Conservation (phyloP, 2,113 vertebrate genomes). For the Xenopus borealis region DNA sequence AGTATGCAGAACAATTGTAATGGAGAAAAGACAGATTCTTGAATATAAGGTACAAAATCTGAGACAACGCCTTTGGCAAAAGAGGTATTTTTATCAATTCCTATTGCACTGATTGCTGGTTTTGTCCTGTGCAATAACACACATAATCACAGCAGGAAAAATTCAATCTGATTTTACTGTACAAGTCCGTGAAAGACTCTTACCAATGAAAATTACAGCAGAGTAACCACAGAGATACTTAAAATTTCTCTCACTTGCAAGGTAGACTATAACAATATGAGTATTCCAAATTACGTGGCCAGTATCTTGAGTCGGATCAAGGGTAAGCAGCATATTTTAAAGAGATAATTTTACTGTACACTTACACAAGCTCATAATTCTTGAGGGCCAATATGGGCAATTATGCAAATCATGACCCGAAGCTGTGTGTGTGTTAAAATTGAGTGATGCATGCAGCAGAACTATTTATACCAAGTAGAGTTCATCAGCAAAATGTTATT, state of each 20-base stretch:
- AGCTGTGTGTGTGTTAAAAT: slow-evolving; percentile 15
- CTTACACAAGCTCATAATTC: slow-evolving; percentile 38
- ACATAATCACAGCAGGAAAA: slow-evolving; percentile 43
- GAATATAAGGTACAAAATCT: slow-evolving; percentile 11
- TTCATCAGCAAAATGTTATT: slow-evolving; percentile 13
- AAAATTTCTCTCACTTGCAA: slow-evolving; percentile 24
- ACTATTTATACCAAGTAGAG: background rate
- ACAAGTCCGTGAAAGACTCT: slow-evolving; percentile 19
- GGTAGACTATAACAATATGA: slow-evolving; percentile 23
- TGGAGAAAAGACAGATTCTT: background rate
- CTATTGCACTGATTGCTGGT: slow-evolving; percentile 34
- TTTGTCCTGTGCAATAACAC: slow-evolving; percentile 39
- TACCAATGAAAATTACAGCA: slow-evolving; percentile 39
- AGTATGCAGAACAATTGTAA: background rate
- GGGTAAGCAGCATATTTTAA: slow-evolving; percentile 46
- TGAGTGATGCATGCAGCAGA: background rate
- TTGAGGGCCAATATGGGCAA: slow-evolving; percentile 39
- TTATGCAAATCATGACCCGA: slow-evolving; percentile 37
- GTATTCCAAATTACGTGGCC: slow-evolving; percentile 28
- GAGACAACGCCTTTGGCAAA: background rate
- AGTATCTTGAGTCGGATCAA: slow-evolving; percentile 31
- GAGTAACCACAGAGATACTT: slow-evolving; percentile 18
- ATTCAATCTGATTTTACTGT: slow-evolving; percentile 35
- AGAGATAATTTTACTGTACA: slow-evolving; percentile 43
- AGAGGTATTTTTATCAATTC: slow-evolving; percentile 21